These are phyloP conservation scores for Melanotaenia nigrans DNA, from an alignment of 2,797 vertebrate species.

Conservation along the genomic window DNA sequence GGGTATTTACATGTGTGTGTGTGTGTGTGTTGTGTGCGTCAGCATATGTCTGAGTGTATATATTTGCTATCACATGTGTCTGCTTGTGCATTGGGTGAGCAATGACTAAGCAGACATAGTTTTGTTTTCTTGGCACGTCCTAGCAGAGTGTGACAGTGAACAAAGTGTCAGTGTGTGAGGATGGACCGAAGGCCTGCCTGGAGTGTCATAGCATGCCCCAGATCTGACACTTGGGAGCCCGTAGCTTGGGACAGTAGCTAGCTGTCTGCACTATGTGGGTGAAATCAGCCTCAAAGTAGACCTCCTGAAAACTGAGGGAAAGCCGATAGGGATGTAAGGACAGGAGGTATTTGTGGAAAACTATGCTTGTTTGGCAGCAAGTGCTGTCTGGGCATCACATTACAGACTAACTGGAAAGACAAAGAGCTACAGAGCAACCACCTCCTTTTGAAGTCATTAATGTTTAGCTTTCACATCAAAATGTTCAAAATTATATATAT, in stretches of 20 bases:
- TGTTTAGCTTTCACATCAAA: conserved; percentile 1
- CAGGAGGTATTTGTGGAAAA: conserved; percentile 34
- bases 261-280: conserved; percentile 38
- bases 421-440: conserved; percentile 1
- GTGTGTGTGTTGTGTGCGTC: conserved; percentile 4
- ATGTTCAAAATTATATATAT: not conserved
- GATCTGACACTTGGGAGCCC: conserved; percentile 66
- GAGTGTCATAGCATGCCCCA: conserved; percentile 68
- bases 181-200: conserved; percentile 66
- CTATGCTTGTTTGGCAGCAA: conserved; percentile 29
- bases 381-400: conserved; percentile 41
- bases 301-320: conserved; percentile 22
- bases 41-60: conserved; percentile 28
- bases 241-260: conserved; percentile 48
- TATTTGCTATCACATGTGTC: conserved; percentile 44
- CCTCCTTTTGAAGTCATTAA: not conserved
- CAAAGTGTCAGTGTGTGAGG: conserved; percentile 74
- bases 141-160: conserved; percentile 71
- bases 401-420: conserved; percentile 32
- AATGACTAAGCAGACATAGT: conserved; percentile 56
- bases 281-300: conserved; percentile 25
- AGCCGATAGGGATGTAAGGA: conserved; percentile 29
- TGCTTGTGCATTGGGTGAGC: conserved; percentile 49
- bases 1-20: not conserved
- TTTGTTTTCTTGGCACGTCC: conserved; percentile 84